Conservation (phyloP, 2,888 invertebrate species). For the Aphodius granarius region DNA sequence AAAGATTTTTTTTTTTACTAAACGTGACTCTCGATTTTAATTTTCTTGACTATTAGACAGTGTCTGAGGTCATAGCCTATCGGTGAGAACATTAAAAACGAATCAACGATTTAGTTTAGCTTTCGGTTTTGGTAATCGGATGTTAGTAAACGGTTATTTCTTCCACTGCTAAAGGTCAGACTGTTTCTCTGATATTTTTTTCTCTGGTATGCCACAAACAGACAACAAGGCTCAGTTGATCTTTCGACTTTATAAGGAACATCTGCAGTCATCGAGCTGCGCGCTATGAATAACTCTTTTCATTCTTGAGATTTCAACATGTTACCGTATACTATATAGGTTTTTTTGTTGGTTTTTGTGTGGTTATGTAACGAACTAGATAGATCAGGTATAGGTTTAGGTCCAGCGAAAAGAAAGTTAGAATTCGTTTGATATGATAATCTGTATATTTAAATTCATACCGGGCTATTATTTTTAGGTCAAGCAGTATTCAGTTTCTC, state of each 20-base stretch:
- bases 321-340: not conserved
- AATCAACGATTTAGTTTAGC: not conserved
- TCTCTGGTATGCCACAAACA: not conserved
- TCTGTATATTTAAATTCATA: not conserved
- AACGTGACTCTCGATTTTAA: not conserved
- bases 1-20: too few relatives aligned
- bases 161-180: not conserved
- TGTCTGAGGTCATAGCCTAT: not conserved
- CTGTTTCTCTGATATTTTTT: not conserved
- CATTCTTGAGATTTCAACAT: not conserved
- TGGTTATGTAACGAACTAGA: not conserved
- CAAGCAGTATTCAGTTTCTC: not conserved
- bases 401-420: not conserved
- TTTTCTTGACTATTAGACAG: not conserved
- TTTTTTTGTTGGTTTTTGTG: not conserved
- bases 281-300: not conserved
- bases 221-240: not conserved
- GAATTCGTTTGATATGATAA: not conserved
- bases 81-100: not conserved
- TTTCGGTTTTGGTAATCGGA: not conserved
- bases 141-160: not conserved
- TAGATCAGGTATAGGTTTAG: not conserved
- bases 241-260: not conserved
- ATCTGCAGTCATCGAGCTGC: not conserved
- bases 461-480: not conserved